A percentile compares a stretch with the other conserved stretches of the same genome.
phyloP scores from a whole-genome alignment of 2,797 vertebrate genomes.

The Geotria australis region DNA sequence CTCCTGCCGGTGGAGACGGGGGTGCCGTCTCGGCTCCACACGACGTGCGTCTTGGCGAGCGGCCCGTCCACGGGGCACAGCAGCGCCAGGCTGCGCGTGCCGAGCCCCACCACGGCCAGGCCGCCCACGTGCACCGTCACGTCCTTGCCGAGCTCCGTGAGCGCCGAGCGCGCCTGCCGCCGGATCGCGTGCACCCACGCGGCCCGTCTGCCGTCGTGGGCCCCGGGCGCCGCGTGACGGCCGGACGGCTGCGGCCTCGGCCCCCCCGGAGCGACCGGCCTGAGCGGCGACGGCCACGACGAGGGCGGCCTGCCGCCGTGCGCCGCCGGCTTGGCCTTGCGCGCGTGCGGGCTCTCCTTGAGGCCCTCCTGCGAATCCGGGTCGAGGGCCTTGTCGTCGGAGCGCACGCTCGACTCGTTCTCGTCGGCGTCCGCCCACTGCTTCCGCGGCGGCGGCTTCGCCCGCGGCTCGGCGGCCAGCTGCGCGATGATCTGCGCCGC shows the following conservation, averaged over 20 bases:
- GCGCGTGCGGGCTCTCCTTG: neutral
- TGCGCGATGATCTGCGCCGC: slow-evolving; percentile 33
- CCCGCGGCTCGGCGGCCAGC: slow-evolving; percentile 18
- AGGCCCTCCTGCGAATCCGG: neutral
- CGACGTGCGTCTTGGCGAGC: slow-evolving; percentile 12
- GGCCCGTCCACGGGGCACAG: slow-evolving; percentile 16
- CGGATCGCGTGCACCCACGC: neutral
- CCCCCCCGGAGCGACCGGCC: neutral
- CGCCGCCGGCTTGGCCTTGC: neutral
- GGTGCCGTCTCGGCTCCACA: slow-evolving; percentile 43
- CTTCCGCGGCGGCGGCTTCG: slow-evolving; percentile 6
- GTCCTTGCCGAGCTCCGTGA: slow-evolving; percentile 7
- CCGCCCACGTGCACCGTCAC: slow-evolving; percentile 23
- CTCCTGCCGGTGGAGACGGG: slow-evolving; percentile 17
- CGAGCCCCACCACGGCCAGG: slow-evolving; percentile 21
- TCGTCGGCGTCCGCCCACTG: slow-evolving; percentile 7
- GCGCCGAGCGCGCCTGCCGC: neutral
- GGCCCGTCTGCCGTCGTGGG: no score
- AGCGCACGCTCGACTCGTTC: neutral
- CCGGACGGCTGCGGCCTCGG: neutral
- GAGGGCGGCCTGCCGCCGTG: neutral
- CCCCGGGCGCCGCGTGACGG: no score
- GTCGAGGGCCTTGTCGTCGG: neutral
- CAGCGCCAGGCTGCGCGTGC: slow-evolving; percentile 19
- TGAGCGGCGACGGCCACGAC: no score